Conservation (phyloP, 2,888 invertebrate species). For the Chrysolina haemoptera region DNA sequence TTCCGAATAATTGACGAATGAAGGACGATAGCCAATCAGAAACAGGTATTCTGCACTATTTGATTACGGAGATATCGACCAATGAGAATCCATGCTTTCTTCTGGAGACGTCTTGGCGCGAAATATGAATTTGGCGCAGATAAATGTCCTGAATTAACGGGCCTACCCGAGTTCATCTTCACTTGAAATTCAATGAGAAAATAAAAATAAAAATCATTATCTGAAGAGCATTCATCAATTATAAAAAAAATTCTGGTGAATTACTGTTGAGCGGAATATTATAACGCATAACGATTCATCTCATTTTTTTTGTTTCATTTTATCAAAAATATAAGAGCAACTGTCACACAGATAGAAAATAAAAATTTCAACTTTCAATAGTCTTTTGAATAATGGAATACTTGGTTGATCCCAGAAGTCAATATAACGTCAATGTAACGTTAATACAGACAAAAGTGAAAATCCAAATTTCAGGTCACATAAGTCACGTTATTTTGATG, state of each 20-base stretch:
- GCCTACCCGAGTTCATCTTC: not conserved
- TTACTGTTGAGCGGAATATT: constrained; percentile 3
- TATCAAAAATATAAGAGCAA: not conserved
- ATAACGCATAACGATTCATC: not conserved
- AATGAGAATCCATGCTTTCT: not conserved
- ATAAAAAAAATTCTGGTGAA: not conserved
- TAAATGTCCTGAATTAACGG: not conserved
- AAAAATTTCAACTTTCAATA: not conserved
- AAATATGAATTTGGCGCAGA: constrained; percentile 6
- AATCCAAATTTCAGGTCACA: not conserved
- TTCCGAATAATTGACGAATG: not conserved
- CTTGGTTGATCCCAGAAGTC: not conserved
- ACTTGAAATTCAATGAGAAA: too few relatives aligned
- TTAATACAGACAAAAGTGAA: not conserved
- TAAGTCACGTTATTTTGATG: not conserved
- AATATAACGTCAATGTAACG: constrained; percentile 1
- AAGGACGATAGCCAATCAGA: not conserved
- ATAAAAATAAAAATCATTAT: not conserved
- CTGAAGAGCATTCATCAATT: not conserved
- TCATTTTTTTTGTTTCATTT: not conserved
- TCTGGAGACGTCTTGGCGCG: constrained; percentile 1
- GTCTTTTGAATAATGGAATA: constrained; percentile 3
- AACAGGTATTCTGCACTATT: too few relatives aligned
- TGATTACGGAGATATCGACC: not conserved
- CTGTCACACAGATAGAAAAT: not conserved